Conservation (phyloP, 2,888 invertebrate species). For the Trypoxylon attenuatum region DNA sequence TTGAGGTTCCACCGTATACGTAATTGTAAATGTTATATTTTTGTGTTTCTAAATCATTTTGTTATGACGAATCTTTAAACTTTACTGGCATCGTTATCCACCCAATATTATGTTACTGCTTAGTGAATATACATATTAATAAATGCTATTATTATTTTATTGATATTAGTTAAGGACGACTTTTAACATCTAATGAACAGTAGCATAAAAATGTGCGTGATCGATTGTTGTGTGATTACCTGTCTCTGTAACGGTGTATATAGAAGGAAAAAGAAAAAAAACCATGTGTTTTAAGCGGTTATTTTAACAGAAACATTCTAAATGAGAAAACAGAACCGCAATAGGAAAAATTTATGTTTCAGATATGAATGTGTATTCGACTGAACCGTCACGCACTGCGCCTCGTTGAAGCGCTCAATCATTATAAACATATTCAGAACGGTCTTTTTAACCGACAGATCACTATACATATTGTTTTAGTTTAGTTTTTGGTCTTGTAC, state of each 20-base stretch:
- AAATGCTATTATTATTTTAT: constrained; percentile 33
- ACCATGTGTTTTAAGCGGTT: constrained; percentile 16
- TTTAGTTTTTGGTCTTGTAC: constrained; percentile 39
- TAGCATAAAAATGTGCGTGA: constrained; percentile 23
- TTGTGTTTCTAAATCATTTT: constrained; percentile 21
- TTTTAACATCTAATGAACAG: constrained; percentile 29
- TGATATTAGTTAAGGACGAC: constrained; percentile 32
- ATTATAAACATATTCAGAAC: constrained; percentile 31
- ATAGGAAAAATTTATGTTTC: constrained; percentile 25
- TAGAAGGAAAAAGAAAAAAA: too few species aligned
- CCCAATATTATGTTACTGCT: constrained; percentile 45
- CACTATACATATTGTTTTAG: constrained; percentile 34
- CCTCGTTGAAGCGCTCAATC: constrained; percentile 13
- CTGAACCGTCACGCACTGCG: constrained; percentile 10
- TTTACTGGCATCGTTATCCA: constrained; percentile 50
- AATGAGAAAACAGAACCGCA: constrained; percentile 29
- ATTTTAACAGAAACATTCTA: constrained; percentile 12
- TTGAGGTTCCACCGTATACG: constrained; percentile 4
- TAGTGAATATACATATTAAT: constrained; percentile 30
- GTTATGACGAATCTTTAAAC: constrained; percentile 28
- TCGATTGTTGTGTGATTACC: constrained; percentile 22
- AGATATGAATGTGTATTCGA: constrained; percentile 17
- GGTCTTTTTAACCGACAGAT: constrained; percentile 20
- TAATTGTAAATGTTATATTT: constrained; percentile 25
- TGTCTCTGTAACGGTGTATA: too few species aligned